Evolutionary conservation across 2,888 invertebrate genomes (phyloP).

Genomic region (Tiliacea aurago): DNA sequence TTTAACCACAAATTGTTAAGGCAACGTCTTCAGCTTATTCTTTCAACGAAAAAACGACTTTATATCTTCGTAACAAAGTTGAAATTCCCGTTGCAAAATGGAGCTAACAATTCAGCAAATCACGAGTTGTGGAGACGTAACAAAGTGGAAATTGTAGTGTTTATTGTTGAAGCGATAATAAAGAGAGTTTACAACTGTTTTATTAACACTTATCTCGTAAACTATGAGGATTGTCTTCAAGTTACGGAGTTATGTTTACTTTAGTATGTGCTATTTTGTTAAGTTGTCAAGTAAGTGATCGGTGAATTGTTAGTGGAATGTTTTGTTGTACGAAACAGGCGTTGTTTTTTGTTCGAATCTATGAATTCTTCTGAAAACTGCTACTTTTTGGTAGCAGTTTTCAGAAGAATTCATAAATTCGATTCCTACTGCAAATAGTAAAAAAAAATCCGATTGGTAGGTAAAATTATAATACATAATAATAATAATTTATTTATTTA

Average conservation of each 20-base stretch:
- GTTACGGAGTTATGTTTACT: conserved; percentile 56
- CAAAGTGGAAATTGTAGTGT: conserved; percentile 74
- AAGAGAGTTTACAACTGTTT: conserved; percentile 76
- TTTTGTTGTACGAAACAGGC: not conserved
- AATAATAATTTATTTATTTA: too few relatives aligned
- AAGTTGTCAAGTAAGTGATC: conserved; percentile 18
- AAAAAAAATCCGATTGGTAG: not conserved
- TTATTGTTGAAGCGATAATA: conserved; percentile 76
- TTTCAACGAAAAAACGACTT: conserved; percentile 12
- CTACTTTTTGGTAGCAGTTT: too few relatives aligned
- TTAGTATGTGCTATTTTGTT: conserved; percentile 55
- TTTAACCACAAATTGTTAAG: conserved; percentile 62
- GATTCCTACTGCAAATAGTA: too few relatives aligned
- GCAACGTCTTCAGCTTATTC: conserved; percentile 34
- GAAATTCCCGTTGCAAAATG: conserved; percentile 25
- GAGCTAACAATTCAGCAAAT: conserved; percentile 66
- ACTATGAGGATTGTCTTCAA: conserved; percentile 66
- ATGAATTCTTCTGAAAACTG: not conserved
- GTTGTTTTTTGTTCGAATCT: not conserved
- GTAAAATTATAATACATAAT: too few relatives aligned
- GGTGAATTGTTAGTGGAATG: not conserved
- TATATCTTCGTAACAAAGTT: conserved; percentile 25
- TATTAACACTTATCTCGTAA: conserved; percentile 75
- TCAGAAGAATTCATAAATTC: too few relatives aligned
- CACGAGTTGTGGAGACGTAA: conserved; percentile 69